phyloP scores from a whole-genome alignment of 2,797 vertebrate species.

The Poeciliopsis paucimaculata region DNA sequence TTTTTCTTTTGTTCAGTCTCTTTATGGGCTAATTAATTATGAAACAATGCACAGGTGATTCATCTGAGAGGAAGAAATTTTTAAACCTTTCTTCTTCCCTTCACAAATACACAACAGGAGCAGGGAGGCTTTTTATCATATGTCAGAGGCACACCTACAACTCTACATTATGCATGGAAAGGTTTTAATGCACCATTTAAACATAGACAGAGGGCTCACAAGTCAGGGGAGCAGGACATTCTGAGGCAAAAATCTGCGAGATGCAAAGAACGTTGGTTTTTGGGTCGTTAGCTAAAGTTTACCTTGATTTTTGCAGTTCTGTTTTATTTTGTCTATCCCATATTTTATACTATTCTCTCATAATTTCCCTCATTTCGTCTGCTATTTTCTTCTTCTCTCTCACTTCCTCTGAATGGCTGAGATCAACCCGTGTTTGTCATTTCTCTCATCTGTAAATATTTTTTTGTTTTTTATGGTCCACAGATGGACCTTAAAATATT shows the following conservation, averaged over 20 bases:
- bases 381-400: neutral
- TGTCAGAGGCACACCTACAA: constrained; percentile 41
- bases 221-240: constrained; percentile 21
- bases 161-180: constrained; percentile 31
- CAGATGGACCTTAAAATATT: neutral
- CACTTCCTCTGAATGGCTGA: neutral
- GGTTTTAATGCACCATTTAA: constrained; percentile 37
- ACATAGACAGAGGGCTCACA: constrained; percentile 27
- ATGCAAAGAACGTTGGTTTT: neutral
- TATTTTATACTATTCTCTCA: neutral
- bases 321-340: neutral
- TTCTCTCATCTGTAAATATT: neutral
- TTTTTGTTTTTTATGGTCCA: neutral
- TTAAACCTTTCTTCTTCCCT: constrained; percentile 65
- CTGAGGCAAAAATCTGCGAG: constrained; percentile 19
- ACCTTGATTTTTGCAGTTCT: neutral
- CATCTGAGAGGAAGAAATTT: constrained; percentile 67
- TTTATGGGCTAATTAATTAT: constrained; percentile 83
- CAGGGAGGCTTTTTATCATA: constrained; percentile 56
- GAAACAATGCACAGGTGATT: constrained; percentile 79
- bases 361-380: neutral
- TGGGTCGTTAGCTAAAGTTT: neutral
- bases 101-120: constrained; percentile 43
- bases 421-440: neutral
- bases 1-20: constrained; percentile 69